Evolutionary conservation across 2,113 vertebrate genomes (phyloP), one percentile per base, ranked within the genome.

Genomic region (Heteronetta atricapilla): DNA sequence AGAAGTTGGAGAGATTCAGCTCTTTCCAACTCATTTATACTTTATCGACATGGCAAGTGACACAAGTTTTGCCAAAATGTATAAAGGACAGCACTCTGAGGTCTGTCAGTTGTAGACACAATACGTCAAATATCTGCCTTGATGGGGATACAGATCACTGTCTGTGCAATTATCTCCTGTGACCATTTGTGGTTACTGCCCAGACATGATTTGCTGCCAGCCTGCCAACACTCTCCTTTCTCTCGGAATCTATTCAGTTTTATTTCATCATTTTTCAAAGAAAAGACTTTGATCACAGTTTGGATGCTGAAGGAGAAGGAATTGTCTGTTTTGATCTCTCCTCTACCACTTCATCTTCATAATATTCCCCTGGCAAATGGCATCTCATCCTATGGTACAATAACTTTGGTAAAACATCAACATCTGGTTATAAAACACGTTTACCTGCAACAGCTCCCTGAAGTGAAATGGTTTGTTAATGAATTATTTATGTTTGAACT

Each of bases 221-320:
- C 44, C 33, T 85, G 29, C 44, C 33, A 76, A 20, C 26, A 36
- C 38, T 52, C 29, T 60, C 31, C n/a, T 58, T 82, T 95, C 36
- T 89, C 62, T 82, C 23, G 50, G 59, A 58, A 13, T 63, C 5
- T 38, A 36, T 73, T 72, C 63, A 29, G 13, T 66, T 92, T 56
- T 82, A 73, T 82, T 79, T 95, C 40, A 72, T 80, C 53, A 55
- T 25, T 31, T 89, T 73, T 36, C 67, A 92, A 82, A 62, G 19
- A 59, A 75, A 90, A 93, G n/a, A 7, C 59, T 92, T 90, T 89
- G 78, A 74, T 88, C 19, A 3, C 4, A 7, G 31, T 73, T 87
- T 88, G 28, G 25, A 33, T 80, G 17, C n/a, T 14, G 33, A 79
- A 89, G 88, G 94, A 85, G 88, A 95, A 85, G 48, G 40, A 87